phyloP scores from a whole-genome alignment of 2,113 vertebrate species.

The Cephalopterus ornatus region DNA sequence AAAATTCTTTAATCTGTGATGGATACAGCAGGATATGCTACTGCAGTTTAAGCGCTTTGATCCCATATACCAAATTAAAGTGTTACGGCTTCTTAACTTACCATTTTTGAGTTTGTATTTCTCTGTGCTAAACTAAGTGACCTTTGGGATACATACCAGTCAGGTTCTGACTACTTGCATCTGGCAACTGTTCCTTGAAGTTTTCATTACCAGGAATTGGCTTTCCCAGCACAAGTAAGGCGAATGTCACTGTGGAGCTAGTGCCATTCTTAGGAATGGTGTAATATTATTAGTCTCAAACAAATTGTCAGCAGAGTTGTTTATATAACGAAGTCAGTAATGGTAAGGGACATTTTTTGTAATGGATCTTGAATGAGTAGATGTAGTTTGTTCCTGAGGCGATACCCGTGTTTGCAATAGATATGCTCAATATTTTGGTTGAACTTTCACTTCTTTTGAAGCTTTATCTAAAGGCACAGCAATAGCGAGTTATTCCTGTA shows the following conservation, averaged over 20 bases:
- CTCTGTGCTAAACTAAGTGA: slow-evolving; percentile 46
- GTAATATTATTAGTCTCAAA: background rate
- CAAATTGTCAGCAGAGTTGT: background rate
- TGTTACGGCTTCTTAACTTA: background rate
- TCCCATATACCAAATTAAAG: background rate
- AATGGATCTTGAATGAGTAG: slow-evolving; percentile 6
- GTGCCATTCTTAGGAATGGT: background rate
- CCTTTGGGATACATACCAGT: slow-evolving; percentile 29
- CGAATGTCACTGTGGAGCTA: background rate
- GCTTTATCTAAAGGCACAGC: slow-evolving; percentile 76
- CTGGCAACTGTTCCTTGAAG: background rate
- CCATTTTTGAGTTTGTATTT: background rate
- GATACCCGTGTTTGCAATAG: slow-evolving; percentile 42
- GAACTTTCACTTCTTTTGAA: slow-evolving; percentile 64
- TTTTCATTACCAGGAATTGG: background rate
- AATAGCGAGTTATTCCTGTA: slow-evolving; percentile 71
- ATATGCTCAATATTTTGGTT: slow-evolving; percentile 43
- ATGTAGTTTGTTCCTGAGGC: slow-evolving; percentile 28
- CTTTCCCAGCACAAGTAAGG: background rate
- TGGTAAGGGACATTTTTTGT: background rate
- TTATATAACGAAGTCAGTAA: background rate
- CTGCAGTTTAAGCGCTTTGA: accelerated
- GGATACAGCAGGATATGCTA: background rate
- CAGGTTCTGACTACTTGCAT: background rate
- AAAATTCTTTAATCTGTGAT: background rate